Evolutionary conservation across 1,140 invertebrate species (phyloP), one percentile per base, ranked within the genome.

Genomic region (Drosophila nasuta): DNA sequence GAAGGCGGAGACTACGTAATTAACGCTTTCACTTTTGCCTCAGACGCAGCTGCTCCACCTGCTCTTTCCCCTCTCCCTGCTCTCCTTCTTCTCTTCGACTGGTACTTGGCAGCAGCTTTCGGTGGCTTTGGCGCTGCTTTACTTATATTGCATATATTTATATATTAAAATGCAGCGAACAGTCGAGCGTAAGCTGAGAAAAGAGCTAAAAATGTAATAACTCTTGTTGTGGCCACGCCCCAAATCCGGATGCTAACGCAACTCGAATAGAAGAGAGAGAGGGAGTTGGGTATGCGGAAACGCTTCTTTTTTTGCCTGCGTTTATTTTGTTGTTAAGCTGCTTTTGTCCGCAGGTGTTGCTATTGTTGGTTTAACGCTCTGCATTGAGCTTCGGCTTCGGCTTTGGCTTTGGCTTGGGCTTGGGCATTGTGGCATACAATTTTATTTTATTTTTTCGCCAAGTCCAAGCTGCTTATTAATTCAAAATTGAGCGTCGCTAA

Each of bases 321-420:
- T 62, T 70, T 72, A 76, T 71, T 15, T 89, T 89, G 6, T 2
- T 77, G 75, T 79, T 89, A 89, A 89, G 85, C 85, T 65, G 85
- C 81, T 89, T 89, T 89, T 81, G 85, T 89, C 75, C 85, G 85
- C 85, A 89, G 85, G 85, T 89, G 85, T 89, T 89, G 75, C 85
- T 66, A 72, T 85, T 89, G 85, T 89, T 89, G 81, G 85, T 72
- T 80, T 79, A 86, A 88, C 80, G 74, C 80, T 82, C 75, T 83
- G 74, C 35, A 38, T 38, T 10, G 35, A 38, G 35, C 35, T 38
- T 38, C 35, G 48, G 30, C 4, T 67, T 5, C 30, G 15, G 33
- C 38, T 17, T 20, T 8, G 28, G 33, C 38, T 17, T 20, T 5
- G 11, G 13, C 17, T 17, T 17, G 28, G 17, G n/a, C 35, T 59